Conservation (phyloP, 2,888 invertebrate genomes). For the Phaedon cochleariae region DNA sequence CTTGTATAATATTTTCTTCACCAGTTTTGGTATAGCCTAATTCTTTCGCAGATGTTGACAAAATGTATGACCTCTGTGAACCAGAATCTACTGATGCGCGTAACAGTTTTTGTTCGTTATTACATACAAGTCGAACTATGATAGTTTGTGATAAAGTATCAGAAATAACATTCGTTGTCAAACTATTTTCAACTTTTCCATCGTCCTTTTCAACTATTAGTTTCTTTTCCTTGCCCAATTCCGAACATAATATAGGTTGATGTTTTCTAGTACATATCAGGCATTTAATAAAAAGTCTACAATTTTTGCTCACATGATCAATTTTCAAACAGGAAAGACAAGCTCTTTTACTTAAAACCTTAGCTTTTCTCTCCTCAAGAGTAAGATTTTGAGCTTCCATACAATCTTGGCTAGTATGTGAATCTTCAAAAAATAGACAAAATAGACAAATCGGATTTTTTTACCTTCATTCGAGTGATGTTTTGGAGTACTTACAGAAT, state of each 20-base stretch:
- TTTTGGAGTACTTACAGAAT: background rate
- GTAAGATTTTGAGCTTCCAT: background rate
- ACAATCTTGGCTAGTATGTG: background rate
- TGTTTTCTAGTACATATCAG: background rate
- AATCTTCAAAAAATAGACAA: constrained; percentile 8
- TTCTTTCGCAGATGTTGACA: background rate
- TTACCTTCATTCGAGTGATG: background rate
- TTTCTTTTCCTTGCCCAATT: background rate
- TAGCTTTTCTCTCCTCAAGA: background rate
- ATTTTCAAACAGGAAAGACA: background rate
- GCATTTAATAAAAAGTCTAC: constrained; percentile 1
- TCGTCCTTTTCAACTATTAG: background rate
- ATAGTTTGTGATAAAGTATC: background rate
- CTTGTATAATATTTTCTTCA: background rate
- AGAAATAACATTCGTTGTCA: background rate
- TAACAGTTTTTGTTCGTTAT: background rate
- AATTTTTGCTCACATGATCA: background rate
- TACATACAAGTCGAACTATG: background rate
- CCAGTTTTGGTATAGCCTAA: background rate
- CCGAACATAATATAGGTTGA: background rate
- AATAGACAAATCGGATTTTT: constrained; percentile 2
- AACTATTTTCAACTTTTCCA: background rate
- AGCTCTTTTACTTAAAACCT: background rate
- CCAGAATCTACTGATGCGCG: constrained; percentile 5
- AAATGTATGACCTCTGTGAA: constrained; percentile 8